These are phyloP conservation scores for Buceros bicornis DNA, from an alignment of 2,797 vertebrate genomes.

Conservation along the genomic window DNA sequence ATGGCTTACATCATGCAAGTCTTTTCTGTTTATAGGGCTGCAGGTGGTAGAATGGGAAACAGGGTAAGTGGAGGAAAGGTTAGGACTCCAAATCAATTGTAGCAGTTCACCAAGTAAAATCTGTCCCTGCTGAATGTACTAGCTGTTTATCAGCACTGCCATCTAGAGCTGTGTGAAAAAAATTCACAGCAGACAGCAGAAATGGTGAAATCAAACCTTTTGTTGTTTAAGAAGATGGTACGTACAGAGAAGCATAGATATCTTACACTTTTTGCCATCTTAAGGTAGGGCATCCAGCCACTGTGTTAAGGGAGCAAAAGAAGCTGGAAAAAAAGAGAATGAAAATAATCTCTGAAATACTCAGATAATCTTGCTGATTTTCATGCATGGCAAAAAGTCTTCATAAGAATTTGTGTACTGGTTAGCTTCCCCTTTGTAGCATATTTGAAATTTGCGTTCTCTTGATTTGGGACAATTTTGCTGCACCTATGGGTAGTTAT, in stretches of 20 bases:
- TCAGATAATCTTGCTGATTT: background rate
- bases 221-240: background rate
- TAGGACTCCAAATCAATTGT: slow-evolving; percentile 57
- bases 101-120: slow-evolving; percentile 57
- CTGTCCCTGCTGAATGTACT: slow-evolving; percentile 19
- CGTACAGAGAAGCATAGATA: background rate
- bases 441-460: background rate
- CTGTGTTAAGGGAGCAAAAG: background rate
- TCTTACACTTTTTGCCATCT: background rate
- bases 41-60: slow-evolving; percentile 73
- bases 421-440: background rate
- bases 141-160: slow-evolving; percentile 71
- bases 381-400: background rate
- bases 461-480: background rate
- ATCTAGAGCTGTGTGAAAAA: slow-evolving; percentile 69
- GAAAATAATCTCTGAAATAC: background rate
- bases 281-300: background rate
- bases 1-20: slow-evolving; percentile 74
- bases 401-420: background rate
- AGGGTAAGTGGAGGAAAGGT: slow-evolving; percentile 70
- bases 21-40: slow-evolving; percentile 73
- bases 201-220: background rate
- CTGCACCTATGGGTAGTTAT: background rate
- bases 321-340: background rate
- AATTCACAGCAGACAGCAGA: slow-evolving; percentile 4